Base-by-base conservation (phyloP, 2,888 invertebrate species). In the Colletes collaris region DNA sequence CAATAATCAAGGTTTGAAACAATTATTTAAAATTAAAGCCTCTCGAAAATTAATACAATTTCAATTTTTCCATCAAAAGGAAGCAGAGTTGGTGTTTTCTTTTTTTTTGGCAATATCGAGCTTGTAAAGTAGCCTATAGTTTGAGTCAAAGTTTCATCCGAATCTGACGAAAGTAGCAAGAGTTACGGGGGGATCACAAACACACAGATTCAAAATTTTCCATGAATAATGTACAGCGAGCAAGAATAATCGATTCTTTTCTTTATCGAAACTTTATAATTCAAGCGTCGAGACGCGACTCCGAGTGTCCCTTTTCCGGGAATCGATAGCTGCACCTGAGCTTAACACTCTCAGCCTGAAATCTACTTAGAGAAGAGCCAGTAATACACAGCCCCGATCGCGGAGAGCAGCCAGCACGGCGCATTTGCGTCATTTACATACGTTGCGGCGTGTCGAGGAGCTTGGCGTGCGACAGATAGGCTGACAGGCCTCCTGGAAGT, bases 381-480 rank as follows among this genome's bases (percentile, higher is more conserved):
- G 55, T 81, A 84, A 84, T 84, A 68, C 73, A 70, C 75, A 52
- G 49, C n/a, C 76, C 35, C 59, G 69, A 69, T 72, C 79, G 60
- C 82, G 77, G 75, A 35, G 62, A 69, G 69, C 59, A 53, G 59
- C 71, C 44, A 59, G 71, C 79, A 68, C 73, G 79, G 49, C 66
- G 79, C 78, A 74, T 84, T 79, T 77, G 73, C 81, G 84, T 89
- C 84, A 86, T 89, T 89, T 88, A 82, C 86, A 88, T 88, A 84
- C 79, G 87, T 81, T 78, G 79, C 87, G 53, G 63, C 73, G 50
- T 60, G 78, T 59, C 77, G 67, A 67, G 60, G 66, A 56, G 68
- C 71, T 72, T 80, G 79, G 76, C 69, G 62, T 60, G 64, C 70
- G 83, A 83, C 73, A 77, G 83, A 76, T 77, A 71, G 76, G 76